phyloP scores from a whole-genome alignment of 2,888 invertebrate species.

The Troides helena region DNA sequence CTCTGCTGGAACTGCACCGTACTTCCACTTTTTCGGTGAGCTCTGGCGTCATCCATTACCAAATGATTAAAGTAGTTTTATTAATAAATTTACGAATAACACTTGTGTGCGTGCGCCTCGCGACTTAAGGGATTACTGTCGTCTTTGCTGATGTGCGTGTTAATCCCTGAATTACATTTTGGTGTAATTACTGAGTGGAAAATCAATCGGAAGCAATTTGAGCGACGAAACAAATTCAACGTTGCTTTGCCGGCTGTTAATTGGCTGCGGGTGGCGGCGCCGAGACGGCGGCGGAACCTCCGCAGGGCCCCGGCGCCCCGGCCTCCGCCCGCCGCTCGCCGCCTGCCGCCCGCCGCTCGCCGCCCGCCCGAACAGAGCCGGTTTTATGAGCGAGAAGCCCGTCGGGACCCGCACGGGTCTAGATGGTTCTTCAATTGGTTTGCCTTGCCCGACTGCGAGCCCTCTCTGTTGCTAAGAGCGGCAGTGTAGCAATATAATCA shows the following conservation, averaged over 20 bases:
- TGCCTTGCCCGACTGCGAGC: constrained; percentile 52
- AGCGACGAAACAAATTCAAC: constrained; percentile 76
- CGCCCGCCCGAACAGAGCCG: constrained; percentile 58
- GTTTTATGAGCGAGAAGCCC: constrained; percentile 74
- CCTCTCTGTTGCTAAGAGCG: constrained; percentile 51
- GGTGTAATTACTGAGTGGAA: constrained; percentile 57
- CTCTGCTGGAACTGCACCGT: constrained; percentile 26
- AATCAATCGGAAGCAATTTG: constrained; percentile 77
- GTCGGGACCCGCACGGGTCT: constrained; percentile 66
- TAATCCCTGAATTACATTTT: constrained; percentile 18
- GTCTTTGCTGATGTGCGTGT: no score
- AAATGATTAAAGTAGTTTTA: neutral
- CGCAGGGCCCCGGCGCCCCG: constrained; percentile 70
- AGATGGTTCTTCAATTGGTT: constrained; percentile 69
- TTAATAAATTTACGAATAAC: neutral
- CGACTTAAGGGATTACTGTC: no score
- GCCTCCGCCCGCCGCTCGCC: constrained; percentile 47
- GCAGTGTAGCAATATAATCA: constrained; percentile 19
- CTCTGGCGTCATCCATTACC: neutral
- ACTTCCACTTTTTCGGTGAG: neutral
- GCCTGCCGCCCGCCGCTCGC: constrained; percentile 52
- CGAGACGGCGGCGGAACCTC: constrained; percentile 79
- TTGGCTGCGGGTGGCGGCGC: constrained; percentile 80
- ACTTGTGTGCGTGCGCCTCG: neutral
- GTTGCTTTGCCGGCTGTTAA: constrained; percentile 75